These are phyloP conservation scores for Nasua narica DNA, from an alignment of 2,797 vertebrate genomes.

Conservation along the genomic window DNA sequence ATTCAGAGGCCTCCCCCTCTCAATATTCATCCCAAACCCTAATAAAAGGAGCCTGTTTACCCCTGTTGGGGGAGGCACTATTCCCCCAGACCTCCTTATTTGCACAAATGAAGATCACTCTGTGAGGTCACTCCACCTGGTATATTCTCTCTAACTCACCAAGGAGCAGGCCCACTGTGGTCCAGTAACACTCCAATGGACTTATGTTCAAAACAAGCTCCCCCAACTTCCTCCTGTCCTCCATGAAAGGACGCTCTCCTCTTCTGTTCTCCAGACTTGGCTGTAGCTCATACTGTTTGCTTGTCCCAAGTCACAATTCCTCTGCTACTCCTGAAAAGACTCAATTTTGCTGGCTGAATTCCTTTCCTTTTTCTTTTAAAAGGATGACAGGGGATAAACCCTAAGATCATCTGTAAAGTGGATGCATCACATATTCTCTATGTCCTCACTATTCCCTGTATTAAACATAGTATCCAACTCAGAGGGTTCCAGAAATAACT, in stretches of 20 bases:
- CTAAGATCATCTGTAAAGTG: background rate
- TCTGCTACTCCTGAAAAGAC: background rate
- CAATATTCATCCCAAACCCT: background rate
- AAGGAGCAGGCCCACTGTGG: background rate
- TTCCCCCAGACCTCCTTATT: background rate
- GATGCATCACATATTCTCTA: background rate
- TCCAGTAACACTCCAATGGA: background rate
- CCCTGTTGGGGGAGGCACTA: background rate
- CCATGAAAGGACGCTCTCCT: background rate
- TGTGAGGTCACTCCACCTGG: background rate
- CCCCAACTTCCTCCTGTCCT: background rate
- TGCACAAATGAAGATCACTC: background rate
- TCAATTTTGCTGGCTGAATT: background rate
- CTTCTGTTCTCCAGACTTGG: background rate
- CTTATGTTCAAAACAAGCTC: background rate
- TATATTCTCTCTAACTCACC: background rate
- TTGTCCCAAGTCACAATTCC: background rate
- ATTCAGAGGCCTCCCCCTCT: background rate
- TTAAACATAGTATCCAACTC: background rate
- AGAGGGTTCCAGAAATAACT: background rate
- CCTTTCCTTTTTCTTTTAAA: background rate
- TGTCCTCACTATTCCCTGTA: background rate
- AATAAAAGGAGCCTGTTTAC: background rate
- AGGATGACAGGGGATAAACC: background rate
- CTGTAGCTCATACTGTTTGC: background rate